Evolutionary conservation across 2,888 invertebrate genomes (phyloP), one percentile per base, ranked within the genome.

Genomic region (Drosophila pseudotalamancana): DNA sequence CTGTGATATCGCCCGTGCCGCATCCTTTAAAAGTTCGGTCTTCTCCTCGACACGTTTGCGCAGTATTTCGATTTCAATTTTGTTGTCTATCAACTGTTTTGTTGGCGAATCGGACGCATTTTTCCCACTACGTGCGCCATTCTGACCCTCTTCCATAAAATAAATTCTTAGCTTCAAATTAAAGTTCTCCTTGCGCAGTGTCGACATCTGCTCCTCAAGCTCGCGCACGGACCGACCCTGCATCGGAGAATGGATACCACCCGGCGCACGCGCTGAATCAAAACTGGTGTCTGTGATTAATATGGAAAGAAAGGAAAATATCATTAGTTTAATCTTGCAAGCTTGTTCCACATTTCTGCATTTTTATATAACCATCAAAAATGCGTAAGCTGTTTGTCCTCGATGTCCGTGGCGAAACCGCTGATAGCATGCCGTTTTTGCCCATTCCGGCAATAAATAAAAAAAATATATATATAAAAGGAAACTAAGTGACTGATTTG

Each of bases 111-210:
- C 90, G n/a, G 80, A 75, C 5, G 87, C 72, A 43, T 85, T 86
- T 4, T 76, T 54, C 6, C 5, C 23, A 19, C 71, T 67, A 4
- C 79, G 82, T 6, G 72, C 56, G 8, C 87, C 85, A 29, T 88
- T 79, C 46, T 87, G 93, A 95, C 94, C 89, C 91, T 98, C 97
- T 90, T 98, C 97, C 68, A 98, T 93, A 90, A 97, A 97, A 92
- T 97, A 98, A 83, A 98, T 96, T 51, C 97, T 93, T 80, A 98
- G 92, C 91, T 98, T 98, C 16, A 98, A 92, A 91, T 97, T 96
- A 89, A 98, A 98, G 91, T 98, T 98, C 91, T 98, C 98, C 90
- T 97, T 97, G 75, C 95, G 95, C 67, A 98, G 92, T 42, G 94
- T 93, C 49, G 94, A 94, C 72, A 98, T 93, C 90, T 97, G 96